phyloP scores from a whole-genome alignment of 53 echinoderm and acorn worm genomes.

The Stichopus horrens region DNA sequence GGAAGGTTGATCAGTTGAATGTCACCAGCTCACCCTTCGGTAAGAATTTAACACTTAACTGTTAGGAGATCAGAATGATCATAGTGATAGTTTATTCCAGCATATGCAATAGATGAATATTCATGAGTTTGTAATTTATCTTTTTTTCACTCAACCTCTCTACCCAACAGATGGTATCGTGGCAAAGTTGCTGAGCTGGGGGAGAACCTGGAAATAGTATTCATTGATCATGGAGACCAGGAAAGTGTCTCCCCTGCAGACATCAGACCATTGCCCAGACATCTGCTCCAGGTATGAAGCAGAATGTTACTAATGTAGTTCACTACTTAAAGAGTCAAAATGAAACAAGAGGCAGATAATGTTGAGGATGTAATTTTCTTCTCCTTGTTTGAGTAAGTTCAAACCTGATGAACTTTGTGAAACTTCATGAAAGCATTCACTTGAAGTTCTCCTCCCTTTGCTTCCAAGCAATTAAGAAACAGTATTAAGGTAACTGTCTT shows the following conservation, averaged over 20 bases:
- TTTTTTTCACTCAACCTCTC: neutral
- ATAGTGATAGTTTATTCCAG: no score
- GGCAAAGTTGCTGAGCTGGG: constrained; percentile 57
- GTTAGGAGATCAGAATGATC: no score
- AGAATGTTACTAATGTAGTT: neutral
- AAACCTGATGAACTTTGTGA: no score
- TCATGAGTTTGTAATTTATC: no score
- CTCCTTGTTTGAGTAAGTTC: neutral
- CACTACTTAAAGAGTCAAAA: neutral
- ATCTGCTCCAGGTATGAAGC: constrained; percentile 45
- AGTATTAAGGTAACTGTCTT: no score
- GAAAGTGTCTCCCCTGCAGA: constrained; percentile 62
- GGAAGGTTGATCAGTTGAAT: no score
- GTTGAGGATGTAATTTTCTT: neutral
- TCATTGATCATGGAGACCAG: constrained; percentile 81
- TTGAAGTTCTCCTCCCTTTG: no score
- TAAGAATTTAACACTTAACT: no score
- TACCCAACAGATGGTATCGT: constrained; percentile 72
- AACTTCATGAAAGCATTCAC: no score
- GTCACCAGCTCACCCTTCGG: no score
- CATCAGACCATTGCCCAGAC: constrained; percentile 54
- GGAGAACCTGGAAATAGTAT: constrained; percentile 72
- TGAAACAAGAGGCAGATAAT: neutral
- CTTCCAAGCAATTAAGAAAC: no score
- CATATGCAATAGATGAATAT: no score